phyloP scores from a whole-genome alignment of 23 tunicate species.

The Pegea sp. region DNA sequence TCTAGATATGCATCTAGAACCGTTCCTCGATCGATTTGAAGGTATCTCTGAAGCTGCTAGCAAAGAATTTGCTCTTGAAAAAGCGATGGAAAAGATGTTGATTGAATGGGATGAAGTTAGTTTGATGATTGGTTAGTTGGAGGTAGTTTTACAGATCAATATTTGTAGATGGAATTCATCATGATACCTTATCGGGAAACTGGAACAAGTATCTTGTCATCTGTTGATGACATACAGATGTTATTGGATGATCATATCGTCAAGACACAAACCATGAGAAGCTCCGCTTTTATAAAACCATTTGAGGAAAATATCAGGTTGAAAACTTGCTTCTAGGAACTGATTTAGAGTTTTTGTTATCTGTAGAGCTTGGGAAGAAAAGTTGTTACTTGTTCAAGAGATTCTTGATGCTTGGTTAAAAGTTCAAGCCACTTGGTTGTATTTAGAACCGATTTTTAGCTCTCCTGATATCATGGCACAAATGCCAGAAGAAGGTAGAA shows the following conservation, averaged over 20 bases:
- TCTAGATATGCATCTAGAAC: slow-evolving; percentile 80
- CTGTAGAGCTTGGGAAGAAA: slow-evolving; percentile 68
- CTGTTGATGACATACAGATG: slow-evolving; percentile 96
- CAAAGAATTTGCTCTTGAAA: slow-evolving; percentile 90
- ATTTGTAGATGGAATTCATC: slow-evolving; percentile 63
- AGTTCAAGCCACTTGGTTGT: slow-evolving; percentile 99
- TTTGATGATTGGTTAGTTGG: too few species aligned
- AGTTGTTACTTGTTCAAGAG: slow-evolving; percentile 79
- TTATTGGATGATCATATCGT: slow-evolving; percentile 96
- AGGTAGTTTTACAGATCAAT: not conserved
- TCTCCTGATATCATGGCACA: slow-evolving; percentile 99
- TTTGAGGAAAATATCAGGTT: slow-evolving; percentile 87
- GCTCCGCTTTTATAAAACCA: slow-evolving; percentile 91
- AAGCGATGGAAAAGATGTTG: slow-evolving; percentile 97
- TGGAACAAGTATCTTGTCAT: slow-evolving; percentile 70
- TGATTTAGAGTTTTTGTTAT: not conserved
- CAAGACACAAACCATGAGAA: slow-evolving; percentile 96
- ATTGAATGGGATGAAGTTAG: slow-evolving; percentile 90
- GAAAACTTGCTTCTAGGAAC: not conserved
- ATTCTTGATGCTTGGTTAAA: slow-evolving; percentile 95
- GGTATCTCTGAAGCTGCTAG: slow-evolving; percentile 88
- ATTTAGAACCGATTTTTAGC: slow-evolving; percentile 93
- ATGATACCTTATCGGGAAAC: slow-evolving; percentile 97
- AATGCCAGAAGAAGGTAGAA: slow-evolving; percentile 99
- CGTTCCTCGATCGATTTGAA: slow-evolving; percentile 64